Base-by-base conservation (phyloP, 2,113 vertebrate species). In the Carassius carassius region DNA sequence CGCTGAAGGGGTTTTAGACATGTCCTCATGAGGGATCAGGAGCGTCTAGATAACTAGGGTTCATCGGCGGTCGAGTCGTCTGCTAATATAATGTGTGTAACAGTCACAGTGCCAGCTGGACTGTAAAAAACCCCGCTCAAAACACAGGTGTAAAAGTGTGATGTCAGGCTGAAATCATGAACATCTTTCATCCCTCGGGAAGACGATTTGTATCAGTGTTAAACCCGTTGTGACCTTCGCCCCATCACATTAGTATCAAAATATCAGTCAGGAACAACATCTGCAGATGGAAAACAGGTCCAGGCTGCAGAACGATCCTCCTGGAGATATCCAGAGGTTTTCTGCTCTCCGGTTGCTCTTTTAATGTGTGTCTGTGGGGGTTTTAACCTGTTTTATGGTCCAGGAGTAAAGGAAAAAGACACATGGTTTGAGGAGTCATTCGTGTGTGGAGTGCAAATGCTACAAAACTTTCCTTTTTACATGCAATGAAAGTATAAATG, bases 1-100 rank as follows among this genome's bases (percentile, higher is more conserved):
- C 80, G 54, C 84, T 88, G 88, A 14, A 35, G 47, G 32, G 35
- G 25, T 67, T 72, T 51, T 21, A 35, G 44, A 78, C 72, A 12
- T 63, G 81, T 79, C 51, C 49, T 77, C 78, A 69, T 47, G 78
- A 73, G 8, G 72, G 47, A 63, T 62, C 58, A 29, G 21, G n/a
- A 51, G 73, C n/a, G 73, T 51, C 73, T 41, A 41, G 69, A 17
- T 70, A 32, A 73, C 69, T n/a, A n/a, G 21, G 41, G 70, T 73
- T 23, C 70, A n/a, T 73, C 41, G 10, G 21, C 65, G 35, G 65
- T 35, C 65, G 10, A n/a, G 60, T 19, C 3, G 21, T 60, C 51
- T 49, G 80, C 41, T 67, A 29, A 67, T 32, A 29, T 67, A 67
- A 17, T 1, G 32, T 44, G 9, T 56, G 47, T 41, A 49, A 47